A percentile compares a stretch with the other conserved stretches of the same genome.
phyloP scores from a whole-genome alignment of 2,113 vertebrate species.

The Pipa parva region DNA sequence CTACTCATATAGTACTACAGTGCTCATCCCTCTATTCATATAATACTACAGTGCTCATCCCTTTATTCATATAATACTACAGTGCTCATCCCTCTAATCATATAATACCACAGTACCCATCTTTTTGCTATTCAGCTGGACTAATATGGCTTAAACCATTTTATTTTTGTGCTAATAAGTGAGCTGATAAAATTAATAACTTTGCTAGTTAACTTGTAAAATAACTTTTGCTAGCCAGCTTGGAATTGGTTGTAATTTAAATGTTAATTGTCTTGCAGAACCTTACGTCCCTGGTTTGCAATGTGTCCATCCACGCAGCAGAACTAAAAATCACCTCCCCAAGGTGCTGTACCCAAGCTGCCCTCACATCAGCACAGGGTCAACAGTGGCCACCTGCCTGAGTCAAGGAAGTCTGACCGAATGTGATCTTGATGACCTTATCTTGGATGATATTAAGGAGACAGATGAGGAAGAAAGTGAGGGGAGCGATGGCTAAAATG shows the following conservation, averaged over 20 bases:
- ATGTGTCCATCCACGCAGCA: constrained; percentile 68
- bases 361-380: constrained; percentile 63
- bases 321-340: constrained; percentile 55
- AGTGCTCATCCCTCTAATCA: too few species aligned
- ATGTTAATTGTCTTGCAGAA: constrained; percentile 45
- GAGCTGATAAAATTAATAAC: too few species aligned
- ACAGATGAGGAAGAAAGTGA: constrained; percentile 45
- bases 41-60: too few species aligned
- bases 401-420: constrained; percentile 63
- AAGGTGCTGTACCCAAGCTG: constrained; percentile 60
- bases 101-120: too few species aligned
- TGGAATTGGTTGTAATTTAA: neutral
- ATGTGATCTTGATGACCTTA: constrained; percentile 55
- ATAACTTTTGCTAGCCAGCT: neutral
- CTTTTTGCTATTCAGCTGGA: too few species aligned
- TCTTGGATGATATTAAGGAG: constrained; percentile 62
- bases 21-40: too few species aligned
- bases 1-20: too few species aligned
- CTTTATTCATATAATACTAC: too few species aligned
- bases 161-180: too few species aligned
- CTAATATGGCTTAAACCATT: too few species aligned
- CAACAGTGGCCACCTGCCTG: constrained; percentile 70
- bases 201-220: too few species aligned
- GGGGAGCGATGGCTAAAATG: neutral
- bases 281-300: constrained; percentile 61